Conservation (phyloP, 2,113 vertebrate genomes). For the Meriones unguiculatus region DNA sequence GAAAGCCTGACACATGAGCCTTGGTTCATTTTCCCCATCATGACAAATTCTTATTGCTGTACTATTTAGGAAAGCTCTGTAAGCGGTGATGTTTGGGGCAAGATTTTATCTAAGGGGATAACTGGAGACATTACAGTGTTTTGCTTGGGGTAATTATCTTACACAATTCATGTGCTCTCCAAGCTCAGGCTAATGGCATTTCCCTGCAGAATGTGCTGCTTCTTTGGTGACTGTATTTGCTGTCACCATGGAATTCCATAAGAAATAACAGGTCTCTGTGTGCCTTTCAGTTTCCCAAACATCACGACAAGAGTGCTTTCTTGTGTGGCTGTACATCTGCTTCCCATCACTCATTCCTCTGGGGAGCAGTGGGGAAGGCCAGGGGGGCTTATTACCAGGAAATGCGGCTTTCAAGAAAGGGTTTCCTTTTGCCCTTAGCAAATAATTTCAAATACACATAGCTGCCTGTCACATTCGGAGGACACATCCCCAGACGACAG, state of each 20-base stretch:
- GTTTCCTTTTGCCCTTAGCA: conserved; percentile 35
- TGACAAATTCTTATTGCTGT: neutral
- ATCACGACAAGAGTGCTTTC: conserved; percentile 10
- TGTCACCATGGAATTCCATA: conserved; percentile 65
- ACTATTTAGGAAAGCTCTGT: neutral
- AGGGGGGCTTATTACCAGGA: neutral
- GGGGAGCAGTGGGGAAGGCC: neutral
- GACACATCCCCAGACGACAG: neutral
- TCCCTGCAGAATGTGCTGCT: conserved; percentile 39
- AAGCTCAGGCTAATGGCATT: conserved; percentile 53
- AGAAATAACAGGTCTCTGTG: conserved; percentile 60
- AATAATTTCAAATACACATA: conserved; percentile 52
- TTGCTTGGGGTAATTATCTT: conserved; percentile 22
- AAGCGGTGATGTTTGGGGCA: neutral
- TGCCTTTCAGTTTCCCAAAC: conserved; percentile 60
- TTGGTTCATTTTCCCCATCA: neutral
- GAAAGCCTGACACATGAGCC: no score
- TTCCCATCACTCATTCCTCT: neutral
- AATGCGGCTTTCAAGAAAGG: neutral
- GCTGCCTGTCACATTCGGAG: neutral
- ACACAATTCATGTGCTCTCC: conserved; percentile 13
- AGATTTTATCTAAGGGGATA: neutral
- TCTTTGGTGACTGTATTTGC: conserved; percentile 62
- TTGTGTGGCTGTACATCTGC: neutral
- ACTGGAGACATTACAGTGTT: conserved; percentile 19